Evolutionary conservation across 2,797 vertebrate species (phyloP), one percentile per base, ranked within the genome.

Genomic region (Babyrousa celebensis): DNA sequence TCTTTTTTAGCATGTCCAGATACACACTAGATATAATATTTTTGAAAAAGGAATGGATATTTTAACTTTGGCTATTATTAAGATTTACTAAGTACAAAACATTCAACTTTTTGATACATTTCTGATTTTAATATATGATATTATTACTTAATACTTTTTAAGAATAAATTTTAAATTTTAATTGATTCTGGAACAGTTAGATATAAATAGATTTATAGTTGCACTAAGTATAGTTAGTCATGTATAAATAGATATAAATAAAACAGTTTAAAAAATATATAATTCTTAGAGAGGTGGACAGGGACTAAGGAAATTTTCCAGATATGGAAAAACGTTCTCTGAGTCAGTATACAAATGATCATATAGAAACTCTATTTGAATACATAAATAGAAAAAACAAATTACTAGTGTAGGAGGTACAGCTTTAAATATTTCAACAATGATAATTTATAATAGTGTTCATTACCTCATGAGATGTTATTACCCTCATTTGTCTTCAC

Each of bases 41-140:
- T 80, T 75, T 54, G 12, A 62, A 7, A 63, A 83, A 94, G 8
- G 5, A 80, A 67, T 71, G 3, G 12, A 25, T 60, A 78, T 88
- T 89, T 89, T 77, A 83, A 84, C 5, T 87, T 88, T 91, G 16
- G 23, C 20, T 62, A 62, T 88, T 85, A 32, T 63, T 52, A 60
- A 36, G 12, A n/a, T 77, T 18, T 67, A 21, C 48, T 74, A 78
- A 78, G 54, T 56, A 32, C 1, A 78, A 79, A 67, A 23, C 23
- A 43, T 75, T 85, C 23, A 43, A 54, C 10, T 80, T 85, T 27
- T 82, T 70, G 48, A 43, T 75, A 14, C 12, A 56, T 48, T 75
- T 83, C 58, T 43, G 36, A 90, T 70, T 91, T 77, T 43, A 65
- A 9, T 52, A 17, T 65, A 6, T 65, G 43, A 20, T 52, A 15